phyloP scores from a whole-genome alignment of 2,888 invertebrate genomes.

The Tetranychus piercei region DNA sequence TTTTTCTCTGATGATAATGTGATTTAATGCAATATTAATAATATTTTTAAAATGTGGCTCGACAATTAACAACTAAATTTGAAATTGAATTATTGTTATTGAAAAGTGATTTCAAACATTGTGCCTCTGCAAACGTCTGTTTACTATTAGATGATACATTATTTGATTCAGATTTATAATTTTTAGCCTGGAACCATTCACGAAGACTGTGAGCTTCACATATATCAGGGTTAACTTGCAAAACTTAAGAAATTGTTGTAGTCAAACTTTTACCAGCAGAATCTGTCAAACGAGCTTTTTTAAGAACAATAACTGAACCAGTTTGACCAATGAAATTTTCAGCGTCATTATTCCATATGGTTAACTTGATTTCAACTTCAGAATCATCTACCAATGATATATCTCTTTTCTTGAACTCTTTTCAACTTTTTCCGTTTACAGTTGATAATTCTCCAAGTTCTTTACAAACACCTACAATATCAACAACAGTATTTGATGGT shows the following conservation, averaged over 20 bases:
- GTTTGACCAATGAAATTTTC: slow-evolving; percentile 51
- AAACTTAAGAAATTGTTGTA: slow-evolving; percentile 30
- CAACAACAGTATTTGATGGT: slow-evolving; percentile 37
- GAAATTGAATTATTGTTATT: no score
- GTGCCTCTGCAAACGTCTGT: no score
- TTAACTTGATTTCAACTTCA: slow-evolving; percentile 53
- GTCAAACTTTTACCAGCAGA: slow-evolving; percentile 50
- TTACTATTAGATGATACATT: no score
- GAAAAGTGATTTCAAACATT: no score
- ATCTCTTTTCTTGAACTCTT: slow-evolving; percentile 70
- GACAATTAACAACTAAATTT: no score
- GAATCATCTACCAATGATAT: slow-evolving; percentile 66
- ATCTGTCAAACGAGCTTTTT: slow-evolving; percentile 64
- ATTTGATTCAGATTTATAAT: no score
- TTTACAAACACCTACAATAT: slow-evolving; percentile 74
- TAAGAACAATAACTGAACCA: slow-evolving; percentile 65
- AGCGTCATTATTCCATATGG: slow-evolving; percentile 75
- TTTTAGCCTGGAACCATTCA: slow-evolving; percentile 30
- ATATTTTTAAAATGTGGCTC: no score
- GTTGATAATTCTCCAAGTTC: slow-evolving; percentile 52
- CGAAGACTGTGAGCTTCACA: slow-evolving; percentile 62
- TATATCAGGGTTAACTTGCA: slow-evolving; percentile 72
- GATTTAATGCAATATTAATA: no score
- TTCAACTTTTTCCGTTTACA: slow-evolving; percentile 44
- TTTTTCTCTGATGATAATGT: no score